A percentile compares a stretch with the other conserved stretches of the same genome.
Evolutionary conservation across 2,113 vertebrate species (phyloP).

Genomic region (Phyllostomus discolor): DNA sequence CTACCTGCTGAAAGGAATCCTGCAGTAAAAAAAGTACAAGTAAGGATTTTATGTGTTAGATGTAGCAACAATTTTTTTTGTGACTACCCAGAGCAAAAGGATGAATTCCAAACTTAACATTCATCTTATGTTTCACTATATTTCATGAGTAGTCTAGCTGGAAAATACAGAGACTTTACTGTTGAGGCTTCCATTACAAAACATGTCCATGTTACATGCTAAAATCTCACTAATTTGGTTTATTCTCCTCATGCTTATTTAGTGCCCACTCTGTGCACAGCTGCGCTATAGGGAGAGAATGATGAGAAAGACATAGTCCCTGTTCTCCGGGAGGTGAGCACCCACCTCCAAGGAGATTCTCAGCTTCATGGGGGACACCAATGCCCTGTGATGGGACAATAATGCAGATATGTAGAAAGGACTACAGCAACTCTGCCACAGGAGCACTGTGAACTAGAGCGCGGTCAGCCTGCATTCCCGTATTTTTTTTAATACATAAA

Average conservation of each 20-base stretch:
- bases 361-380: background rate
- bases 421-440: background rate
- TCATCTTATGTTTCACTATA: background rate
- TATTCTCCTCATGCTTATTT: background rate
- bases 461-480: background rate
- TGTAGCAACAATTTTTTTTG: constrained; percentile 14
- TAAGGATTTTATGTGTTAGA: background rate
- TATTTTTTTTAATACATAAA: background rate
- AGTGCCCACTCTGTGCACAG: background rate
- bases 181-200: background rate
- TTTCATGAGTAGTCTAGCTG: background rate
- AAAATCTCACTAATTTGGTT: background rate
- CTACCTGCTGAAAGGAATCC: constrained; percentile 50
- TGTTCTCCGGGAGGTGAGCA: background rate
- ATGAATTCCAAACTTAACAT: constrained; percentile 7
- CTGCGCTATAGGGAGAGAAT: background rate
- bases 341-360: background rate
- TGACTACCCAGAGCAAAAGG: constrained; percentile 7
- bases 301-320: background rate
- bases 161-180: background rate
- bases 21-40: background rate
- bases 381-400: background rate
- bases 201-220: background rate
- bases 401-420: background rate
- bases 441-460: background rate